phyloP scores from a whole-genome alignment of 2,113 vertebrate species.

The Tyto alba region DNA sequence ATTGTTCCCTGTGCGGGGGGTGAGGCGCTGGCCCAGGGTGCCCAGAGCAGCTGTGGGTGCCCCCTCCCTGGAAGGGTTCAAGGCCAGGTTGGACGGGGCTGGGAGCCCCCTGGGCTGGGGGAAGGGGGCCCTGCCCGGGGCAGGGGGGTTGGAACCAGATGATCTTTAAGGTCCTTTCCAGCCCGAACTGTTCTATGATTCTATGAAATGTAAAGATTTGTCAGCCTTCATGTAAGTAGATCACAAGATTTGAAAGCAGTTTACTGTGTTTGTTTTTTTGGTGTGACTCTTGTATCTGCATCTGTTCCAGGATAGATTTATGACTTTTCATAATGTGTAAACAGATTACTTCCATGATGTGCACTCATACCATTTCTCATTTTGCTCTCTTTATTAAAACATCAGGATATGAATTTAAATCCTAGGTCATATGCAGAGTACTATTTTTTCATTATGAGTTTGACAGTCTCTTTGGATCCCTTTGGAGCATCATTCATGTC shows the following conservation, averaged over 20 bases:
- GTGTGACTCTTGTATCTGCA: neutral
- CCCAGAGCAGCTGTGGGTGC: too few species aligned
- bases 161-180: too few species aligned
- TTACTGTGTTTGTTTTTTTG: neutral
- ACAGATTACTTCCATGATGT: neutral
- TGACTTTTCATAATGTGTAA: neutral
- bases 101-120: too few species aligned
- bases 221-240: neutral
- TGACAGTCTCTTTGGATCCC: neutral
- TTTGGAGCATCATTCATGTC: neutral
- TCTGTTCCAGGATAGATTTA: neutral
- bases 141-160: too few species aligned
- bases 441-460: neutral
- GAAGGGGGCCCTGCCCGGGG: too few species aligned
- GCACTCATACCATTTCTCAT: neutral
- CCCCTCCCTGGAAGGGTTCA: too few species aligned
- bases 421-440: neutral
- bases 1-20: too few species aligned
- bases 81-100: too few species aligned
- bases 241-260: neutral
- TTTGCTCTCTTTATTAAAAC: neutral
- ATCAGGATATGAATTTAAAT: neutral
- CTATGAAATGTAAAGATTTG: neutral
- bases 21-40: too few species aligned
- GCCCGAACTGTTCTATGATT: neutral